Evolutionary conservation across 1,140 invertebrate genomes (phyloP).

Genomic region (Drosophila nikananu): DNA sequence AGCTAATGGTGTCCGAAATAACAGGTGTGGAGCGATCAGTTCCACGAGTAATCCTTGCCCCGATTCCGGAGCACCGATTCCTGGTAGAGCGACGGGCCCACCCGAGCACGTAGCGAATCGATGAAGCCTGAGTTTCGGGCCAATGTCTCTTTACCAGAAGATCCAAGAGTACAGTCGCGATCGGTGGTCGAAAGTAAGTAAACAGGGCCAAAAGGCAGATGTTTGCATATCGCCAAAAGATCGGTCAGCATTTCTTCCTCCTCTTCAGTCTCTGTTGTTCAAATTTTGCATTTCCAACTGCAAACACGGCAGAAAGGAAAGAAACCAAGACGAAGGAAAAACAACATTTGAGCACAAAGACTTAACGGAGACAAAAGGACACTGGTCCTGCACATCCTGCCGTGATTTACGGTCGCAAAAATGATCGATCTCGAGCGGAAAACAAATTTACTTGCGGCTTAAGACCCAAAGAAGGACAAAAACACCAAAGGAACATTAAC

Average conservation of each 20-base stretch:
- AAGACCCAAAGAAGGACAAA: slow-evolving; percentile 45
- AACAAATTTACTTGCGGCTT: slow-evolving; percentile 73
- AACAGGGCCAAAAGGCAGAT: slow-evolving; percentile 58
- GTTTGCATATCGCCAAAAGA: slow-evolving; percentile 73
- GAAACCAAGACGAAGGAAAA: slow-evolving; percentile 30
- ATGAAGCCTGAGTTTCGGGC: slow-evolving; percentile 37
- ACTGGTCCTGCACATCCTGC: slow-evolving; percentile 63
- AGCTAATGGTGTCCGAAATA: slow-evolving; percentile 72
- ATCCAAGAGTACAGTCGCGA: slow-evolving; percentile 29
- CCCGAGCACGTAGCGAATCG: slow-evolving; percentile 69
- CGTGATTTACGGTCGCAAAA: slow-evolving; percentile 64
- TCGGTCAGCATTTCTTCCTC: slow-evolving; percentile 60
- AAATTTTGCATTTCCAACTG: slow-evolving; percentile 76
- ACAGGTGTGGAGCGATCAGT: slow-evolving; percentile 78
- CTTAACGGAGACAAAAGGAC: slow-evolving; percentile 53
- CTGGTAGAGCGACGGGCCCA: slow-evolving; percentile 14
- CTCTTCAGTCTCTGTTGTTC: slow-evolving; percentile 12
- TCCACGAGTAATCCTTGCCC: slow-evolving; percentile 48
- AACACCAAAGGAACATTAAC: slow-evolving; percentile 15
- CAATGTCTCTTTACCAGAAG: background rate
- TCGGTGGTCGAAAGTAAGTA: slow-evolving; percentile 32
- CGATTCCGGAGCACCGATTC: slow-evolving; percentile 38
- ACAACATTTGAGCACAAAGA: slow-evolving; percentile 62
- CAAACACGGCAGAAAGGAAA: slow-evolving; percentile 52
- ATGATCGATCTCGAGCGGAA: slow-evolving; percentile 69